Evolutionary conservation across 2,113 vertebrate species (phyloP), one percentile per base, ranked within the genome.

Genomic region (Okapia johnstoni): DNA sequence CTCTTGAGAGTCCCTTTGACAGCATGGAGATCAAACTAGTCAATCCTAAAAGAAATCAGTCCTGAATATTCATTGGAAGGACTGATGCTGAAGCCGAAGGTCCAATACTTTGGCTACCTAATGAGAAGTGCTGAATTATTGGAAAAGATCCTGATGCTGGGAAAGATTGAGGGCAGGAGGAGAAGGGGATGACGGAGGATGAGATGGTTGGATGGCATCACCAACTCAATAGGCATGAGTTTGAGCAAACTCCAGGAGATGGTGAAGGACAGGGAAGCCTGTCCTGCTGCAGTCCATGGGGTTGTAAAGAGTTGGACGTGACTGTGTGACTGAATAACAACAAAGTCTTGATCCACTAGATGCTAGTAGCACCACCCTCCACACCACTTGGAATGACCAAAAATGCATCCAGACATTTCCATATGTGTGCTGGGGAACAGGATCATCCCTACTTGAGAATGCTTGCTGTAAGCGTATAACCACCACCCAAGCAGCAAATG

Each of bases 391-490:
- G 19, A 86, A 93, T 36, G 70, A 94, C 6, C 52, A 73, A 86
- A 90, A 92, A 25, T 84, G 14, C 16, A 79, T 14, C 16, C 5
- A 66, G 77, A 60, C 33, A 46, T 73, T 61, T 12, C 30, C 50
- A 23, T 23, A n/a, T 4, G 8, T 83, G 12, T 19, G 3, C 7
- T 23, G 30, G 43, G 36, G n/a, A 13, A 2, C 50, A 89, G 81
- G 57, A 36, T n/a, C 15, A 2, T 1, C 2, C 40, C 6, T 0
- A 4, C 2, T 23, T 23, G 30, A 48, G 76, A 96, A 50, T 0
- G 5, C 4, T 10, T 36, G 11, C 26, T 43, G 25, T 43, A 23
- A 90, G 58, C 17, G 40, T 17, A 4, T 46, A 92, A 33, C 6
- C 28, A 11, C 46, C 43, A 57, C 16, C 33, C 12, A 57, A 76